Evolutionary conservation across 35 echinoderm and acorn worm species (phyloP), one percentile per base, ranked within the genome.

Genomic region (Heliocidaris tuberculata): DNA sequence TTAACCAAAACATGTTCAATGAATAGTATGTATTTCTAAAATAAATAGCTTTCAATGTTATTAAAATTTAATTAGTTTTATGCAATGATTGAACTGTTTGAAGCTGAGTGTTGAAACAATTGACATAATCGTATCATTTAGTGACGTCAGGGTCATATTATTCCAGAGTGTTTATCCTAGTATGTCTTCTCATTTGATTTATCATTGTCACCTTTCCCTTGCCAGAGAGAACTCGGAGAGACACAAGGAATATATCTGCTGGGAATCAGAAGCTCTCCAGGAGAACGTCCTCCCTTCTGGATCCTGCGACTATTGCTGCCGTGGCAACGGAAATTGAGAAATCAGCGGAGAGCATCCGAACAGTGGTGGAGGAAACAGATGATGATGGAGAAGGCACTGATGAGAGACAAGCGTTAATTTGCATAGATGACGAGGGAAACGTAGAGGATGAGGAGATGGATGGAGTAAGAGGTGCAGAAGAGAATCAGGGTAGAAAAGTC

Each of bases 301-400:
- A 89, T 89, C 87, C 87, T 32, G 87, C 87, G 7, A 42, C 32
- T 19, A 89, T 89, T 4, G 47, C 87, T 89, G 31, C 87, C 31
- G 12, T 89, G 30, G 87, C 87, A 32, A 89, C 87, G 24, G 87
- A 89, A 89, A 48, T 89, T 35, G 31, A 89, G 24, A 89, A 42
- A 89, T 89, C 87, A 89, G 87, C 9, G 4, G 32, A 32, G 13
- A 89, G 0, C 12, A 89, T 89, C 87, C 31, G 9, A 1, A 42
- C 31, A 24, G 31, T 89, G 31, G 5, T 89, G 32, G 87, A 89
- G 32, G 87, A 89, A 13, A 89, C 87, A 0, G 31, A 4, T 31
- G 87, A 89, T 48, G 31, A 35, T 35, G 32, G 47, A 32, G 31
- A 15, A 24, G 32, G 21, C 27, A 27, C 15, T 78, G 65, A 21